phyloP scores from a whole-genome alignment of 2,888 invertebrate genomes.

The Melangyna quadrimaculata region DNA sequence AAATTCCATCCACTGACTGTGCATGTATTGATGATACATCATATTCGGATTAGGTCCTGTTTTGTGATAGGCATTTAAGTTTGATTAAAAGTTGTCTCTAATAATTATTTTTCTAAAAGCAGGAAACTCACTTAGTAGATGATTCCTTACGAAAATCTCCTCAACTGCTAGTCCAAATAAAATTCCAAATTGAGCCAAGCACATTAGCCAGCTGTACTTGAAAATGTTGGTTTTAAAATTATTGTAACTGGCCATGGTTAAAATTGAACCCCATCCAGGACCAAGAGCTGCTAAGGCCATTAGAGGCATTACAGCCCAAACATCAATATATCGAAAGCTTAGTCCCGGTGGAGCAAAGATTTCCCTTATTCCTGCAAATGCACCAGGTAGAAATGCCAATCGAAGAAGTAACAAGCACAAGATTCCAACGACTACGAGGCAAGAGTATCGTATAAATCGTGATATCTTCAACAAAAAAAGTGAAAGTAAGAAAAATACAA shows the following conservation, averaged over 20 bases:
- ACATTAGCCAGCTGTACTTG: constrained; percentile 76
- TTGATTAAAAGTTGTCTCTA: neutral
- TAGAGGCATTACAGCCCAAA: constrained; percentile 65
- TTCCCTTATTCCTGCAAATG: constrained; percentile 55
- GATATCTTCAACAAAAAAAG: constrained; percentile 74
- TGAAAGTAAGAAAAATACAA: neutral
- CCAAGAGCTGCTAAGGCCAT: constrained; percentile 88
- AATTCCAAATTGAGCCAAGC: constrained; percentile 74
- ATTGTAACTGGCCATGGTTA: constrained; percentile 92
- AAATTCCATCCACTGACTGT: constrained; percentile 75
- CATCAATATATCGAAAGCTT: neutral
- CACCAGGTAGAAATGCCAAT: constrained; percentile 75
- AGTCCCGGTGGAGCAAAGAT: constrained; percentile 62
- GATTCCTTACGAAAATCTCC: constrained; percentile 87
- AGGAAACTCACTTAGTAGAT: constrained; percentile 78
- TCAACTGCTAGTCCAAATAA: constrained; percentile 82
- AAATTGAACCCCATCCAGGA: constrained; percentile 91
- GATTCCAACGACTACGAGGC: constrained; percentile 71
- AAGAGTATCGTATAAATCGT: constrained; percentile 74
- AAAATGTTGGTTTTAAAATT: constrained; percentile 87
- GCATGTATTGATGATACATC: constrained; percentile 45
- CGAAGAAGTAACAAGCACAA: constrained; percentile 74
- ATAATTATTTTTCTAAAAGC: neutral
- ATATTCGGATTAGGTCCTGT: constrained; percentile 2
- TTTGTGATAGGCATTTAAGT: neutral